Percentiles rank a stretch among this genome's conserved stretches.
These are phyloP conservation scores for Notospermus geniculatus DNA, from an alignment of 1,140 invertebrate species.

Conservation along the genomic window DNA sequence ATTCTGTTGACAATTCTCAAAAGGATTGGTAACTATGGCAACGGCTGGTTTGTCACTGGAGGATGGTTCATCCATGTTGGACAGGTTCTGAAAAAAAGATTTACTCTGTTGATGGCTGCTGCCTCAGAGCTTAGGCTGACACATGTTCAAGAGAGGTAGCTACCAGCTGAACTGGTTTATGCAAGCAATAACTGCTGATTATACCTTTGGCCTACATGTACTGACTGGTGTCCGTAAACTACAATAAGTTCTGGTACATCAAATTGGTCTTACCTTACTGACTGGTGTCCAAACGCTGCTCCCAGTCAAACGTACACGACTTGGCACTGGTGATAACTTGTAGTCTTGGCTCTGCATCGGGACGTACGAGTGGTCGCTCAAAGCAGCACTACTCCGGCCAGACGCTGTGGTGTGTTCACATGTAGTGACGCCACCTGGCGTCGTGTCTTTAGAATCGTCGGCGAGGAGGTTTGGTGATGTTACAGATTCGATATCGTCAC, in stretches of 20 bases:
- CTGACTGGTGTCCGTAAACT: no score
- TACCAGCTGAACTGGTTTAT: no score
- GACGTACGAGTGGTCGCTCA: slow-evolving; percentile 8
- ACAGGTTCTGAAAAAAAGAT: neutral
- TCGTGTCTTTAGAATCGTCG: no score
- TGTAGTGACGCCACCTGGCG: no score
- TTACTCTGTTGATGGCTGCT: no score
- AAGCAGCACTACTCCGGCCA: neutral
- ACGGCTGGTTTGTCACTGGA: neutral
- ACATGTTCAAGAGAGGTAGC: neutral
- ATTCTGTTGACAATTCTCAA: slow-evolving; percentile 69
- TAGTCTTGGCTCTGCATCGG: slow-evolving; percentile 8
- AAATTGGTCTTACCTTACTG: slow-evolving; percentile 47
- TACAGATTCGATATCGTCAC: no score
- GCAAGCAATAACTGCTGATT: no score
- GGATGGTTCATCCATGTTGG: neutral
- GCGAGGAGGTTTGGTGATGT: no score
- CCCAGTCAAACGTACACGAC: slow-evolving; percentile 8
- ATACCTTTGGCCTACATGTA: no score
- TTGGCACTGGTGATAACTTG: slow-evolving; percentile 20
- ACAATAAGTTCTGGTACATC: slow-evolving; percentile 31
- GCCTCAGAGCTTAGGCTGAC: neutral
- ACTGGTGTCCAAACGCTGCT: slow-evolving; percentile 16
- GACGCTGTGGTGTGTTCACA: no score
- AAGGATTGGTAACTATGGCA: slow-evolving; percentile 43